Base-by-base conservation (phyloP, 1,140 invertebrate genomes). In the Drosophila subobscura region DNA sequence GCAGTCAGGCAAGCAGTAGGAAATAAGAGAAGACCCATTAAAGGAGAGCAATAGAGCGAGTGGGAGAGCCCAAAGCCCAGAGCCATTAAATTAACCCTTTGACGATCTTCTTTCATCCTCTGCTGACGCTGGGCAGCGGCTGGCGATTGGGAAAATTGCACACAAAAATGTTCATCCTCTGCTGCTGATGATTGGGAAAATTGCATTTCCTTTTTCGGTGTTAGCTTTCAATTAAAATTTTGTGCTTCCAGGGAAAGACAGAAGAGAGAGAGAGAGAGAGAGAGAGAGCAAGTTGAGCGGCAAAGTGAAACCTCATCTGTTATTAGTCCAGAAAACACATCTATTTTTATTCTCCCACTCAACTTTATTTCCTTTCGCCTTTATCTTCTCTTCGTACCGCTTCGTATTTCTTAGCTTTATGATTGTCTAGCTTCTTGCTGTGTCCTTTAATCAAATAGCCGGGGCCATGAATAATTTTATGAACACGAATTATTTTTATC, bases 401-500 rank as follows among this genome's bases (percentile, higher is more conserved):
- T 37, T 37, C 40, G 40, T 55, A 44, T 44, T 44, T 42, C 53
- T 25, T 55, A 25, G 42, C 27, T 27, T 55, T 55, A 8, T 52
- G 50, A 37, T 37, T 37, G 10, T 37, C 33, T 4, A 49, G 25
- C 29, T 29, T 56, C 10, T 22, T 2, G 46, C 46, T 49, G 22
- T 65, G 44, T 40, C 59, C 59, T 74, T 73, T 74, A 74, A 73
- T 74, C 71, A 75, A 75, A 75, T 72, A 53, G 50, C 71, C 16
- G 16, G 22, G 53, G 60, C 14, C 8, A 67, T 75, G 72, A 75
- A 75, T 75, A 75, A 75, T 66, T 66, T 66, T 33, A 74, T 42
- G 71, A 74, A 52, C 49, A 51, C 25, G 25, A 63, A 55, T 79
- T 70, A 74, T 70, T 50, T 66, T 51, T 58, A 63, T 81, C 61